Base-by-base conservation (phyloP, 2,797 vertebrate genomes). In the Helarctos malayanus region DNA sequence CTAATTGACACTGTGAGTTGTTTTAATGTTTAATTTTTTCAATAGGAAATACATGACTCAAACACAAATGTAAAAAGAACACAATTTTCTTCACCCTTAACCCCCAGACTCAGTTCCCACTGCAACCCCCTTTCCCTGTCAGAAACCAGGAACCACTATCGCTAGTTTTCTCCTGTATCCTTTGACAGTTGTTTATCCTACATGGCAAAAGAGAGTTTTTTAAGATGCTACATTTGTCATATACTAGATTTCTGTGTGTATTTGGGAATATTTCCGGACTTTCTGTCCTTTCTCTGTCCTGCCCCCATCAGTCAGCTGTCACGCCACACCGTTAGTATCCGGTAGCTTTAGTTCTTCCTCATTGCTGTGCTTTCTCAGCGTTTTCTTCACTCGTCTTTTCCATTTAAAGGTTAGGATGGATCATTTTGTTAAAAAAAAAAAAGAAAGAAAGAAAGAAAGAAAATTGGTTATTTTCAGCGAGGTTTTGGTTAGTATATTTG, bases 1-100 rank as follows among this genome's bases (percentile, higher is more conserved):
- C 32, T 78, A 75, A 84, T 49, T 75, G 57, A 82, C 19, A 52
- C 16, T 78, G 21, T 59, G 49, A 75, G 19, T 91, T 91, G 88
- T 89, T 91, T 81, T 52, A 92, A 89, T 78, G 69, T 82, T 96
- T 82, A 78, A 32, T 88, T 85, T 87, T 94, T 87, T 38, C 25
- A 75, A 18, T 84, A 61, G 71, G 54, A 92, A 81, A 69, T 85
- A 90, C n/a, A 71, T 87, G 41, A 68, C 15, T 91, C 69, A 85
- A 57, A 95, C 69, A 57, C 52, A 89, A 41, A 78, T 47, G 14
- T 84, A 21, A 88, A 80, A 91, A 75, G 10, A 59, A 15, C 29
- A 45, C 12, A 35, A 19, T 83, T 68, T 85, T 89, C 29, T 75
- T 81, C 32, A 91, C 45, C 21, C 2, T 54, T 87, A 41, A 87